Conservation (phyloP, 1,140 invertebrate species). For the Leguminivora glycinivorella region DNA sequence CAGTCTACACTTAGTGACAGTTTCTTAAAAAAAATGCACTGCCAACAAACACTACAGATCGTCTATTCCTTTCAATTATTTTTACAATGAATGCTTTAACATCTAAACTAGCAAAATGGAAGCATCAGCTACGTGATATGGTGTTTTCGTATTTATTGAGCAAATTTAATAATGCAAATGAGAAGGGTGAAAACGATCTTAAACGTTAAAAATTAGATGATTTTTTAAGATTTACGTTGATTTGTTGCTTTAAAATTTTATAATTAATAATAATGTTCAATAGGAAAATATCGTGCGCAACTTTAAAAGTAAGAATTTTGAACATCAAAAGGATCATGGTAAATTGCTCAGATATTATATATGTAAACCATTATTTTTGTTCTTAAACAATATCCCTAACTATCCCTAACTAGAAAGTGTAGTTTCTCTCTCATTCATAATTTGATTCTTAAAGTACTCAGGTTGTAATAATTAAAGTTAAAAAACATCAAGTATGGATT, state of each 20-base stretch:
- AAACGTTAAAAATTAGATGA: slow-evolving; percentile 29
- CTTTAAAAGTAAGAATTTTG: not conserved
- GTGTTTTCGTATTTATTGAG: slow-evolving; percentile 57
- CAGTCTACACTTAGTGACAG: not conserved
- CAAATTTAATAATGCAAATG: slow-evolving; percentile 37
- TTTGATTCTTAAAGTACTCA: no score
- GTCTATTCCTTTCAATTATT: not conserved
- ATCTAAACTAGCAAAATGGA: slow-evolving; percentile 60
- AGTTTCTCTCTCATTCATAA: no score
- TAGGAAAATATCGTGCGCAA: not conserved
- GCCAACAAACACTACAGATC: slow-evolving; percentile 15
- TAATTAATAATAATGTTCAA: not conserved
- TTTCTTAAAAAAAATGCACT: not conserved
- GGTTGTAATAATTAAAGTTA: no score
- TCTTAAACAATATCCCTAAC: slow-evolving; percentile 4
- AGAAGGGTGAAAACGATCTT: not conserved
- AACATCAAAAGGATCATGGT: not conserved
- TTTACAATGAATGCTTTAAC: slow-evolving; percentile 6
- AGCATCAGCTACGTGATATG: slow-evolving; percentile 57
- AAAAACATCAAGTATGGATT: no score
- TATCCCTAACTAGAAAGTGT: not conserved
- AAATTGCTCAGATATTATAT: not conserved
- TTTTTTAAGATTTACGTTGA: not conserved
- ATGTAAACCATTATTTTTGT: not conserved
- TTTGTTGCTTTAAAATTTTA: not conserved